Conservation (phyloP, 2,113 vertebrate genomes). For the Halichoeres trimaculatus region DNA sequence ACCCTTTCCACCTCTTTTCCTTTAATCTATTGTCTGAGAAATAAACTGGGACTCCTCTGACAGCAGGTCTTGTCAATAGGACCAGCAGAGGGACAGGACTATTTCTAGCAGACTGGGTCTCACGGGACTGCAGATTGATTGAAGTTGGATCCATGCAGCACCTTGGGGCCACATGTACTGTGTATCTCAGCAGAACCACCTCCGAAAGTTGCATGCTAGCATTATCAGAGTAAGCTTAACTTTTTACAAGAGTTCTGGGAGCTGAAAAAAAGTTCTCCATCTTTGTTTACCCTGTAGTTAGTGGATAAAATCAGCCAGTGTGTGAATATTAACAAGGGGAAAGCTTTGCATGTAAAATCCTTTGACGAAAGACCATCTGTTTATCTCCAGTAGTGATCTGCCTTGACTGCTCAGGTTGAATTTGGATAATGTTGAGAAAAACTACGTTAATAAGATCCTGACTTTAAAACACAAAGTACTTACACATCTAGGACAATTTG, state of each 20-base stretch:
- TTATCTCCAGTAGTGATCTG: background rate
- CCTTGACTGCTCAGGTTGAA: background rate
- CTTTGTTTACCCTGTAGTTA: constrained; percentile 1
- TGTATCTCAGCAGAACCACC: background rate
- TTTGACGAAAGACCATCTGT: background rate
- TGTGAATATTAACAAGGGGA: background rate
- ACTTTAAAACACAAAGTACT: too few relatives aligned
- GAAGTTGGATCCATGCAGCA: constrained; percentile 40
- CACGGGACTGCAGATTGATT: constrained; percentile 27
- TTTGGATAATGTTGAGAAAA: background rate
- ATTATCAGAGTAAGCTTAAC: constrained; percentile 1
- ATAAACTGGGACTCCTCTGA: constrained; percentile 35
- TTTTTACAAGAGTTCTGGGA: constrained; percentile 25
- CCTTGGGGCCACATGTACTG: background rate
- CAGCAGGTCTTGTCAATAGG: constrained; percentile 38
- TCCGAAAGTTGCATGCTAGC: background rate
- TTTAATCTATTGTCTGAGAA: constrained; percentile 46
- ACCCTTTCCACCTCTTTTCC: constrained; percentile 23
- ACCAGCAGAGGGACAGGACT: constrained; percentile 20
- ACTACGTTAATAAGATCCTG: too few relatives aligned
- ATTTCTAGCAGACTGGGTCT: constrained; percentile 26
- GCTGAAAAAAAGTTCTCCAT: background rate
- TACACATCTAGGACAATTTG: background rate
- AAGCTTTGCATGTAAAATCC: constrained; percentile 1
- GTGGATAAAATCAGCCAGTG: background rate